Evolutionary conservation across 2,888 invertebrate genomes (phyloP).

Genomic region (Sinopyrophorus schimmeli): DNA sequence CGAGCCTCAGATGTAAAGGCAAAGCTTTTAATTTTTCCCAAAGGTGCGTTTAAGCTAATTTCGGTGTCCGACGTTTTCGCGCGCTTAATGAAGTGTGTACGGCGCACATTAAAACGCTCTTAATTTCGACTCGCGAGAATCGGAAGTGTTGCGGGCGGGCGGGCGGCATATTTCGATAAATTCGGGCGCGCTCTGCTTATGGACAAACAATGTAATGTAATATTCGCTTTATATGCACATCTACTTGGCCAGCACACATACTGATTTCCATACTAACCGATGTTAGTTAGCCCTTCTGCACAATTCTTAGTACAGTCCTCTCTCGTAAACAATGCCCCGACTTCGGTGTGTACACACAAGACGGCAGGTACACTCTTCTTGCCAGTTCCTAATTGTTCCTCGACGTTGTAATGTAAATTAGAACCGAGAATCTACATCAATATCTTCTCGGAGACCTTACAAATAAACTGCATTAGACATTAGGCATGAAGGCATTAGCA

Average conservation of each 20-base stretch:
- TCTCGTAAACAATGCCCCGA: constrained; percentile 43
- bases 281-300: constrained; percentile 51
- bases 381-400: constrained; percentile 35
- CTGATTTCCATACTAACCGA: constrained; percentile 54
- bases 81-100: constrained; percentile 26
- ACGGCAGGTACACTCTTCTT: constrained; percentile 47
- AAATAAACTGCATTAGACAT: too few relatives aligned
- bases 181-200: too few relatives aligned
- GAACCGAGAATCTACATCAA: constrained; percentile 4
- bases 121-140: constrained; percentile 22
- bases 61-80: constrained; percentile 22
- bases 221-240: constrained; percentile 38
- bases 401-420: constrained; percentile 4
- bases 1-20: too few relatives aligned
- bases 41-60: constrained; percentile 17
- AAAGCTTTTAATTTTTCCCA: constrained; percentile 19
- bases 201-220: constrained; percentile 33
- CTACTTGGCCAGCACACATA: constrained; percentile 38
- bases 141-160: too few relatives aligned
- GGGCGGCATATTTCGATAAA: too few relatives aligned
- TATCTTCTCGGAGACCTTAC: too few relatives aligned
- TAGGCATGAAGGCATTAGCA: too few relatives aligned
- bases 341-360: constrained; percentile 48
- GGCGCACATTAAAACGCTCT: constrained; percentile 16
- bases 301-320: constrained; percentile 47